Evolutionary conservation across 2,888 invertebrate species (phyloP).

Genomic region (Agonopterix subpropinquella): DNA sequence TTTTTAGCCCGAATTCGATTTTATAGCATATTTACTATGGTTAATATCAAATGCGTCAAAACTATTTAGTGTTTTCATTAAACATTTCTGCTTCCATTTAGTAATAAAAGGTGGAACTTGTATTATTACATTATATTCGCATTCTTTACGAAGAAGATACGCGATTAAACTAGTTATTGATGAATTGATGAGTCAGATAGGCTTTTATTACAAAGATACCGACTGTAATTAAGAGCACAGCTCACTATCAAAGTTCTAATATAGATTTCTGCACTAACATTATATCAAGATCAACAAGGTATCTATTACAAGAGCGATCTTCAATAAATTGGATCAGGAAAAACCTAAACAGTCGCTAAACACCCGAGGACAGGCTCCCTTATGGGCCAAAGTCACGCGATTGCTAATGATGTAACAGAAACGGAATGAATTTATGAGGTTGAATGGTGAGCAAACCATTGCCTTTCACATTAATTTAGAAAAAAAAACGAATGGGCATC

Average conservation of each 20-base stretch:
- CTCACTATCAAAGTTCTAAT: not conserved
- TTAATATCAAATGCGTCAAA: too few relatives aligned
- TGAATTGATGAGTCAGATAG: not conserved
- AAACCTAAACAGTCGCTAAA: constrained; percentile 50
- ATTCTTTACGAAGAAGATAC: too few relatives aligned
- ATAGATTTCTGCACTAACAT: not conserved
- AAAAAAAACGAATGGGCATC: constrained; percentile 10
- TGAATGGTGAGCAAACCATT: constrained; percentile 13
- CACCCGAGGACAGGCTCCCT: constrained; percentile 54
- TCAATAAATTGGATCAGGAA: constrained; percentile 47
- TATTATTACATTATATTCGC: too few relatives aligned
- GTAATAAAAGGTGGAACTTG: too few relatives aligned
- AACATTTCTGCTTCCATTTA: too few relatives aligned
- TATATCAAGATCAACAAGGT: constrained; percentile 1
- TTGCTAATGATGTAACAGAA: constrained; percentile 59
- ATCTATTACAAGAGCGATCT: constrained; percentile 23
- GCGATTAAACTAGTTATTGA: too few relatives aligned
- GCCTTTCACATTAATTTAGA: constrained; percentile 14
- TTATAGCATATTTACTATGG: too few relatives aligned
- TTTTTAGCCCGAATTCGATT: too few relatives aligned
- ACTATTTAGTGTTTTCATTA: too few relatives aligned
- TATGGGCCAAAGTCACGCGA: constrained; percentile 63
- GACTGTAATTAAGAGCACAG: too few relatives aligned
- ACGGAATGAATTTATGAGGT: constrained; percentile 51
- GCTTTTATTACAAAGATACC: not conserved